phyloP scores from a whole-genome alignment of 2,888 invertebrate genomes.

The Chymomyza fuscimana region DNA sequence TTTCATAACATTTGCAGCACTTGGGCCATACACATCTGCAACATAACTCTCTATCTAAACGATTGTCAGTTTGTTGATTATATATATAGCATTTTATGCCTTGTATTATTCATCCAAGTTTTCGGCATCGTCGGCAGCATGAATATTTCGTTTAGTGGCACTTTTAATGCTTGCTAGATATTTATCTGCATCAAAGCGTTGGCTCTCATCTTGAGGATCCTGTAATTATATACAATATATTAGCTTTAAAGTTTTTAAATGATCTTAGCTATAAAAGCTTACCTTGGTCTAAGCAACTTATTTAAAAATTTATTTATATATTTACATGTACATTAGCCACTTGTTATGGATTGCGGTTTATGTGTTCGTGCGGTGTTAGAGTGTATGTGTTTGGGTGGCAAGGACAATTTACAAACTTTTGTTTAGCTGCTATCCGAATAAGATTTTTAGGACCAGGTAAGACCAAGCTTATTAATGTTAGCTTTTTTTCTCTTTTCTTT shows the following conservation, averaged over 20 bases:
- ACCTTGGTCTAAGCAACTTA: conserved; percentile 2
- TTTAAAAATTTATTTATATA: background rate
- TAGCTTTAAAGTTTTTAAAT: background rate
- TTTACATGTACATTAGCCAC: conserved; percentile 2
- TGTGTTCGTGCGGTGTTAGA: background rate
- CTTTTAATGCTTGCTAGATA: conserved; percentile 77
- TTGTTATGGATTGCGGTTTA: background rate
- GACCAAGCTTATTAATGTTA: background rate
- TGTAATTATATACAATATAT: conserved; percentile 38
- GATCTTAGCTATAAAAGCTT: background rate
- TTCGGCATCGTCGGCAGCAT: conserved; percentile 73
- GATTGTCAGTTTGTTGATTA: conserved; percentile 23
- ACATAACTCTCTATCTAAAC: background rate
- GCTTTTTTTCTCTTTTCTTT: conserved; percentile 8
- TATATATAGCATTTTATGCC: conserved; percentile 18
- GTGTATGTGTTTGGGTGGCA: conserved; percentile 12
- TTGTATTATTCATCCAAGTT: conserved; percentile 66
- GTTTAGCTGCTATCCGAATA: background rate
- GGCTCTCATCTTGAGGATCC: conserved; percentile 79
- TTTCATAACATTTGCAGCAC: background rate
- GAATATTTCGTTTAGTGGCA: conserved; percentile 77
- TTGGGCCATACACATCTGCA: background rate
- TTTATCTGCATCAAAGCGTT: conserved; percentile 79
- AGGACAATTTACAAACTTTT: background rate
- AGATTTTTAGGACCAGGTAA: background rate